Conservation (phyloP, 2,113 vertebrate species). For the Entelurus aequoreus region DNA sequence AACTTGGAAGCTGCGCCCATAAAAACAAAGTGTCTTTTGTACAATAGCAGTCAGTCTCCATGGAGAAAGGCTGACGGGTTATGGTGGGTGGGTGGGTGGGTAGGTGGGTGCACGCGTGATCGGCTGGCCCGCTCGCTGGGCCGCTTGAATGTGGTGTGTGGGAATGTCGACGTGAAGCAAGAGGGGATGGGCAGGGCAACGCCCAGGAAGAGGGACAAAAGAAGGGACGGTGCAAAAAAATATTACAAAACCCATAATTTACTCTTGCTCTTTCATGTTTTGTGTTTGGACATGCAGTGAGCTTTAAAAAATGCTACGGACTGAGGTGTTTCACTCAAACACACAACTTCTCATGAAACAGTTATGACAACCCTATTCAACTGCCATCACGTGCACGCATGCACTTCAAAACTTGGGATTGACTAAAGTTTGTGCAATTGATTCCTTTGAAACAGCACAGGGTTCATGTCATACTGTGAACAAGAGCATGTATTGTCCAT, state of each 20-base stretch:
- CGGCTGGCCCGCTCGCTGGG: constrained; percentile 16
- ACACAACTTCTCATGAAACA: too few species aligned
- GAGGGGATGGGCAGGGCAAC: constrained; percentile 51
- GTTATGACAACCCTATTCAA: too few species aligned
- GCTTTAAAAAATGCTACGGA: too few species aligned
- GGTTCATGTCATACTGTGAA: too few species aligned
- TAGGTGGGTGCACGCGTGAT: constrained; percentile 12
- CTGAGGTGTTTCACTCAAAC: too few species aligned
- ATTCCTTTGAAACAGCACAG: too few species aligned
- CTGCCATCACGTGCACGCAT: too few species aligned
- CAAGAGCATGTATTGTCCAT: too few species aligned
- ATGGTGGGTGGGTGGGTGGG: constrained; percentile 24
- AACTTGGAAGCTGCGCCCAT: constrained; percentile 29
- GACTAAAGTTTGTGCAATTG: too few species aligned
- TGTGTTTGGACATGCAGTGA: background rate
- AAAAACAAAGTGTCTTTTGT: constrained; percentile 68
- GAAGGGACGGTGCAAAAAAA: constrained; percentile 67
- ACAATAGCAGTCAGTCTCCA: constrained; percentile 46
- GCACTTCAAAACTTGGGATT: too few species aligned
- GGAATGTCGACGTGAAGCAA: constrained; percentile 59
- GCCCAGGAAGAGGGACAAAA: constrained; percentile 65
- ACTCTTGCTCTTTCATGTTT: constrained; percentile 14
- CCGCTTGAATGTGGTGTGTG: constrained; percentile 69
- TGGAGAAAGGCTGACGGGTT: constrained; percentile 25
- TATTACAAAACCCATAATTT: constrained; percentile 35